phyloP scores from a whole-genome alignment of 2,888 invertebrate species.

The Eubasilissa splendida region DNA sequence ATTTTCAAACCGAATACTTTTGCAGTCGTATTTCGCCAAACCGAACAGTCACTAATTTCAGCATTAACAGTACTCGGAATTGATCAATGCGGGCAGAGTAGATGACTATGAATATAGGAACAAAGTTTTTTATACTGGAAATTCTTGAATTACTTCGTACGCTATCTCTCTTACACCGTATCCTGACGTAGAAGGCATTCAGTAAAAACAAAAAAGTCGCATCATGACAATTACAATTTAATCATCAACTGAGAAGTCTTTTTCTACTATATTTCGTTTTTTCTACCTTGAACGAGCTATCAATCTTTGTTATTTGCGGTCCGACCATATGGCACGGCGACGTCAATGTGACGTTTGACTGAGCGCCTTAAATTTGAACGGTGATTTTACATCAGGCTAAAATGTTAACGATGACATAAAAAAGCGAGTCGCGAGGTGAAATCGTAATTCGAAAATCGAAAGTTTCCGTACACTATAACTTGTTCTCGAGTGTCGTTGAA shows the following conservation, averaged over 20 bases:
- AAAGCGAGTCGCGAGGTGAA: constrained; percentile 30
- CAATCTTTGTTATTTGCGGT: neutral
- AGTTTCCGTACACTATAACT: constrained; percentile 20
- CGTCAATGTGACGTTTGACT: constrained; percentile 11
- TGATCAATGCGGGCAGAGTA: neutral
- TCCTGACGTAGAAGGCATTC: neutral
- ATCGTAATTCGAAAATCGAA: constrained; percentile 34
- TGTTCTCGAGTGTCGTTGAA: neutral
- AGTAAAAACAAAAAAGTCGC: constrained; percentile 2
- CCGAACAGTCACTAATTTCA: neutral
- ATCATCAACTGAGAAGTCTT: neutral
- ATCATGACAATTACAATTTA: neutral
- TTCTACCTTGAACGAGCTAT: neutral
- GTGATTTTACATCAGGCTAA: neutral
- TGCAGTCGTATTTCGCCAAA: neutral
- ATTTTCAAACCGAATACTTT: neutral
- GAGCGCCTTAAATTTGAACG: constrained; percentile 17
- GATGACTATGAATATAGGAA: neutral
- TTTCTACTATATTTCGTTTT: neutral
- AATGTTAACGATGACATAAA: constrained; percentile 16
- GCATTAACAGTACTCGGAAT: neutral
- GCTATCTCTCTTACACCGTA: too few relatives aligned
- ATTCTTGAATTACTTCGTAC: too few relatives aligned
- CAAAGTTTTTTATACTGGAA: neutral
- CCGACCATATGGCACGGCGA: neutral